phyloP scores from a whole-genome alignment of 2,113 vertebrate genomes.

The Fukomys damarensis region DNA sequence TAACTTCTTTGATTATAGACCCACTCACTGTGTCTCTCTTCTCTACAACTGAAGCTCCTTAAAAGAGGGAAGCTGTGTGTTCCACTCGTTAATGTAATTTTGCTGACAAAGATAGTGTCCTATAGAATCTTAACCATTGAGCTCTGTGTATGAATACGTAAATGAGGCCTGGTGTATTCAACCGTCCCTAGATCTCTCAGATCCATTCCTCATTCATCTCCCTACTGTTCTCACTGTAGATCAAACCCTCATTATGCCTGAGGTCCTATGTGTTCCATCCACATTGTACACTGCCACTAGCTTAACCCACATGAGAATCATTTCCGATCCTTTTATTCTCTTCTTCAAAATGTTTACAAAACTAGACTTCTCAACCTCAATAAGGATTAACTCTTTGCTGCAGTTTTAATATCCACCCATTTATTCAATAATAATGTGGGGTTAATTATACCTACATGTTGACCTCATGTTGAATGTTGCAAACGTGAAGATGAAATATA shows the following conservation, averaged over 20 bases:
- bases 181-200: not conserved
- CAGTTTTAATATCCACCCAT: not conserved
- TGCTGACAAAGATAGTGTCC: not conserved
- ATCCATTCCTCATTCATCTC: not conserved
- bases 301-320: not conserved
- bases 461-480: not conserved
- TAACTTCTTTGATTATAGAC: not conserved
- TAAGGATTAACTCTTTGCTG: not conserved
- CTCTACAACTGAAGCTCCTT: not conserved
- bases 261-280: not conserved
- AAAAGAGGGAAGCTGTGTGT: not conserved
- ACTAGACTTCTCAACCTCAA: not conserved
- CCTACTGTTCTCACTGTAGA: no score
- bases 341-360: not conserved
- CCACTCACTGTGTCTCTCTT: not conserved
- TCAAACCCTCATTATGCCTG: not conserved
- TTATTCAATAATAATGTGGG: not conserved
- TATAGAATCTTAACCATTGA: not conserved
- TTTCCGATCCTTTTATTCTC: not conserved
- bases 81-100: not conserved
- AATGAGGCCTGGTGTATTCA: not conserved
- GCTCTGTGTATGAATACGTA: not conserved
- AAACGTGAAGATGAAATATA: not conserved
- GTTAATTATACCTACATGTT: no score
- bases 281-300: not conserved